A percentile compares a stretch with the other conserved stretches of the same genome.
These are phyloP conservation scores for Muscicapa striata DNA, from an alignment of 2,797 vertebrate genomes.

Conservation along the genomic window DNA sequence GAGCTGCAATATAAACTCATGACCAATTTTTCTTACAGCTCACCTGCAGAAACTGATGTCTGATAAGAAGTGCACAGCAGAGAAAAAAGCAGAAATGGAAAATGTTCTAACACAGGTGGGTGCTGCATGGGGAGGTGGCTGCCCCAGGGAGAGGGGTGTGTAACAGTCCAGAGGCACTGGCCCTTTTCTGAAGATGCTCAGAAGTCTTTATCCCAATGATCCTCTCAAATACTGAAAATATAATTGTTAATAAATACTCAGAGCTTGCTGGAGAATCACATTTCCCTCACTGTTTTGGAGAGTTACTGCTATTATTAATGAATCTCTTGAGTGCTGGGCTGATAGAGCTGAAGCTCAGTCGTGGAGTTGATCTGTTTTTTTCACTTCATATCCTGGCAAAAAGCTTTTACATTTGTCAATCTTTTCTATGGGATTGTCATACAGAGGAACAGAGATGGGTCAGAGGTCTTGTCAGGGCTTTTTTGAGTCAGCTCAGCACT, in stretches of 20 bases:
- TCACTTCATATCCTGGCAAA: background rate
- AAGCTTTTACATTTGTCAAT: background rate
- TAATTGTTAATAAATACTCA: background rate
- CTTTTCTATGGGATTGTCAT: background rate
- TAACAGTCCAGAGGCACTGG: background rate
- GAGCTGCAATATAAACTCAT: background rate
- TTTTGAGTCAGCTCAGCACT: background rate
- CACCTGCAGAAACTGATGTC: conserved; percentile 97
- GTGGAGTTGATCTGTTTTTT: background rate
- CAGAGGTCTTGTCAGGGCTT: background rate
- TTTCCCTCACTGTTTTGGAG: background rate
- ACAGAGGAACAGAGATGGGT: background rate
- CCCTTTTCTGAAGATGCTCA: background rate
- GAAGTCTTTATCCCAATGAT: background rate
- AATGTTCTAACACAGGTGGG: conserved; percentile 90
- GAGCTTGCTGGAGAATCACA: background rate
- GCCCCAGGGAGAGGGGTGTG: background rate
- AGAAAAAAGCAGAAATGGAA: conserved; percentile 95
- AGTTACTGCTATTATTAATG: background rate
- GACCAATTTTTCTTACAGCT: conserved; percentile 72
- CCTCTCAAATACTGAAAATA: background rate
- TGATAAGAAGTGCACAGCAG: conserved; percentile 93
- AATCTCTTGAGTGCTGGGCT: background rate
- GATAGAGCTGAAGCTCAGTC: background rate
- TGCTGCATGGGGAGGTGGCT: background rate